Conservation (phyloP, 2,113 vertebrate genomes). For the Lasiurus cinereus region DNA sequence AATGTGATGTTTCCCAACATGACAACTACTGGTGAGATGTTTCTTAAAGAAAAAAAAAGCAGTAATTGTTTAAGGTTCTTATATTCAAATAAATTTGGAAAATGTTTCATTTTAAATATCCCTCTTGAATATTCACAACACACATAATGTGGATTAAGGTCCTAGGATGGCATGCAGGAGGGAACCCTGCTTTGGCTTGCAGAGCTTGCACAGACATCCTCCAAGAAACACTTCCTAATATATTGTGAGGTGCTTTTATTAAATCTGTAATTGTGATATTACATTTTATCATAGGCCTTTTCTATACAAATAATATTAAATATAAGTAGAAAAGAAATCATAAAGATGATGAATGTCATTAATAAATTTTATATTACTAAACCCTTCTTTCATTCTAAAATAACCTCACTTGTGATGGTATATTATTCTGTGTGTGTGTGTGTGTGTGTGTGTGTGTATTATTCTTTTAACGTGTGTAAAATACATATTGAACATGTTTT, state of each 20-base stretch:
- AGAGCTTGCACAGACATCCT: neutral
- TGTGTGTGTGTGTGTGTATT: neutral
- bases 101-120: neutral
- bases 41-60: neutral
- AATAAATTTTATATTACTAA: conserved; percentile 5
- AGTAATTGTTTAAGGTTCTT: neutral
- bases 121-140: conserved; percentile 29
- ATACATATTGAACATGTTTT: neutral
- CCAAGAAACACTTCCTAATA: conserved; percentile 22
- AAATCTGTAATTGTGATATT: neutral
- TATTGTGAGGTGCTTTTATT: neutral
- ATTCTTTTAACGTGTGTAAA: neutral
- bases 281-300: conserved; percentile 27
- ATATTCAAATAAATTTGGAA: conserved; percentile 25
- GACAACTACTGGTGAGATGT: neutral
- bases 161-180: neutral
- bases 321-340: no score
- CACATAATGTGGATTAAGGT: neutral
- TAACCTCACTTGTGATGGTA: neutral
- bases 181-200: neutral
- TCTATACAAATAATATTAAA: neutral
- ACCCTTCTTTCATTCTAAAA: conserved; percentile 23
- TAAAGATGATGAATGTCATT: conserved; percentile 8
- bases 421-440: neutral
- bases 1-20: neutral